Evolutionary conservation across 2,888 invertebrate genomes (phyloP), one percentile per base, ranked within the genome.

Genomic region (Chloromyia formosa): DNA sequence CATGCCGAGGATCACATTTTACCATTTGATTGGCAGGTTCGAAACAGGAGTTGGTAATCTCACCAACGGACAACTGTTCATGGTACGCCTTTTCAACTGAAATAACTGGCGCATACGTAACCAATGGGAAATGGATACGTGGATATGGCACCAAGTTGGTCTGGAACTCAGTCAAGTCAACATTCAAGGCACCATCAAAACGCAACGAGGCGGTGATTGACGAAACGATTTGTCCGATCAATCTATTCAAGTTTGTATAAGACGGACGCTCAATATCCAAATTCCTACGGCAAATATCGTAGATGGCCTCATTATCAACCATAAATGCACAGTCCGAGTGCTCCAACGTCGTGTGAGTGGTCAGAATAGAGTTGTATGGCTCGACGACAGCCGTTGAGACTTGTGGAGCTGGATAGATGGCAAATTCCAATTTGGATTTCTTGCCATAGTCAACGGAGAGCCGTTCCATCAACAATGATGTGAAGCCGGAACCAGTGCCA

Each of bases 321-420:
- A 95, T 95, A 87, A 96, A 96, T 66, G 95, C 94, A 85, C 95
- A 95, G 88, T 95, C 95, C 0, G 94, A 94, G 86, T 95, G 95
- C 85, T 95, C 95, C 79, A 92, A 86, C 75, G 95, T 95, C 74
- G 95, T 96, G 87, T 96, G 27, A 35, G 27, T 35, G 3, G 95
- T 95, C 80, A 96, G 88, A 83, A 96, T 94, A 9, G 95, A 94
- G 87, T 96, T 96, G 91, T 96, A 96, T n/a, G 96, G 96, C 85
- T 96, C 96, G 5, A 96, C 96, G 40, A 93, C 93, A 74, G 93
- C 93, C 64, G 83, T 84, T 14, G 84, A 83, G 35, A 84, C 87
- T 80, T 88, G 89, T 0, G 91, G 90, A 42, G 91, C 90, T 0
- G 91, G 91, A 80, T 91, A 91, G 77, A 91, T 88, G 74, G 90